Conservation (phyloP, 2,888 invertebrate genomes). For the Tupiocoris notatus region DNA sequence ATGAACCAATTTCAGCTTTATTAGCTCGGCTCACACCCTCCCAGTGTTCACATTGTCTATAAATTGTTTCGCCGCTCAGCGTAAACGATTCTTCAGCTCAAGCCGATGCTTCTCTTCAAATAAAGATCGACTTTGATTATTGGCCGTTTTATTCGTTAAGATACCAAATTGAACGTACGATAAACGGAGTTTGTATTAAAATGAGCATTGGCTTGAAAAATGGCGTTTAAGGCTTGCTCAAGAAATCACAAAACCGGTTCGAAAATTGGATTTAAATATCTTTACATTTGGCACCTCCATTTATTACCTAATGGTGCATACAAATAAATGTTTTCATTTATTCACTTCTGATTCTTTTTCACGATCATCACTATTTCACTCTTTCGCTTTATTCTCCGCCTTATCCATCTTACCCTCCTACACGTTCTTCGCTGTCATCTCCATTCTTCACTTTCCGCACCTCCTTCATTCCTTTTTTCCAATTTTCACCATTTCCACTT, state of each 20-base stretch:
- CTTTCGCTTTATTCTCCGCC: neutral
- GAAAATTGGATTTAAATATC: too few relatives aligned
- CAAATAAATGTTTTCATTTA: too few relatives aligned
- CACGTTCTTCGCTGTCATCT: neutral
- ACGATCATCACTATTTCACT: neutral
- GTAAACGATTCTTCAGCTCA: neutral
- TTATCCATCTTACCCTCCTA: neutral
- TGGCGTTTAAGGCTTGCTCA: too few relatives aligned
- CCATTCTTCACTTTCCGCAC: neutral
- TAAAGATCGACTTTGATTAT: too few relatives aligned
- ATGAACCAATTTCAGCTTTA: neutral
- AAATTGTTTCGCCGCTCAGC: neutral
- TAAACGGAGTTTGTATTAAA: too few relatives aligned
- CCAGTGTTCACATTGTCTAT: neutral
- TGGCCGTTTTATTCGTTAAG: too few relatives aligned
- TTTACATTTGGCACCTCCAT: too few relatives aligned
- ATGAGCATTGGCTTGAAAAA: too few relatives aligned
- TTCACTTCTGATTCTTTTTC: neutral
- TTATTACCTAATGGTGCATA: too few relatives aligned
- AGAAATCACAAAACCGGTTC: too few relatives aligned
- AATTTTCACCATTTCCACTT: neutral
- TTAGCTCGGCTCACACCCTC: neutral
- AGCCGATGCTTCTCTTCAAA: too few relatives aligned
- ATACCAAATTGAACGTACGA: too few relatives aligned
- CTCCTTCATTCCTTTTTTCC: neutral